A percentile compares a stretch with the other conserved stretches of the same genome.
phyloP scores from a whole-genome alignment of 2,888 invertebrate species.

The Eristalis arbustorum region DNA sequence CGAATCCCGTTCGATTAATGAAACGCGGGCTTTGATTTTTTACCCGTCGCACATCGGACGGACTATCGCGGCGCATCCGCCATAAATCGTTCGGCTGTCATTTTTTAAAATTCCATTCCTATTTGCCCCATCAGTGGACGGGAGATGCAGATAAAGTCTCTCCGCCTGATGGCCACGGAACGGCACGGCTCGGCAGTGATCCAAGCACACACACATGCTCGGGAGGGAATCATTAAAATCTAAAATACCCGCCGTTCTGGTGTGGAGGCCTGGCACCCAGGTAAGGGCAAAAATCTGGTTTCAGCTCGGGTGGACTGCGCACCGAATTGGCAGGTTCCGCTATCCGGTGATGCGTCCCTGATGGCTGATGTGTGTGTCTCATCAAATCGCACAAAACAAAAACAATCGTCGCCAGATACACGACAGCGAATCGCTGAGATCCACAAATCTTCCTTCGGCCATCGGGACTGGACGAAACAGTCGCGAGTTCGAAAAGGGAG shows the following conservation, averaged over 20 bases:
- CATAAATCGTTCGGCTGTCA: slow-evolving; percentile 67
- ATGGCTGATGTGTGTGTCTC: slow-evolving; percentile 33
- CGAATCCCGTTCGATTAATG: slow-evolving; percentile 59
- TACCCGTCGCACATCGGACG: slow-evolving; percentile 30
- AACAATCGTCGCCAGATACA: slow-evolving; percentile 38
- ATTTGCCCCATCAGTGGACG: slow-evolving; percentile 34
- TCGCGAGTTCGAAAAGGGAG: neutral
- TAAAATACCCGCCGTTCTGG: slow-evolving; percentile 43
- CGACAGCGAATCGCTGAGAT: slow-evolving; percentile 39
- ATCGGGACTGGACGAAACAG: slow-evolving; percentile 17
- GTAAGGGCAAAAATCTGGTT: slow-evolving; percentile 35
- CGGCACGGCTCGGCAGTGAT: neutral
- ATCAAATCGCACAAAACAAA: slow-evolving; percentile 35
- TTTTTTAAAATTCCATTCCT: slow-evolving; percentile 69
- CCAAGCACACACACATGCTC: neutral
- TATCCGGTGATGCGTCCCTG: slow-evolving; percentile 58
- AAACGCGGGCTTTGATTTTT: slow-evolving; percentile 68
- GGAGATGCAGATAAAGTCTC: slow-evolving; percentile 37
- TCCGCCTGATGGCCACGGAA: neutral
- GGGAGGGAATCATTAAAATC: slow-evolving; percentile 63
- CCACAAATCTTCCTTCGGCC: slow-evolving; percentile 56
- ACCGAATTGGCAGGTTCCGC: slow-evolving; percentile 64
- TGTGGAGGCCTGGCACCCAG: slow-evolving; percentile 27
- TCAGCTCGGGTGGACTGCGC: slow-evolving; percentile 36
- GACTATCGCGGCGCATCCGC: slow-evolving; percentile 67